Base-by-base conservation (phyloP, 2,113 vertebrate genomes). In the Myiozetetes cayanensis region DNA sequence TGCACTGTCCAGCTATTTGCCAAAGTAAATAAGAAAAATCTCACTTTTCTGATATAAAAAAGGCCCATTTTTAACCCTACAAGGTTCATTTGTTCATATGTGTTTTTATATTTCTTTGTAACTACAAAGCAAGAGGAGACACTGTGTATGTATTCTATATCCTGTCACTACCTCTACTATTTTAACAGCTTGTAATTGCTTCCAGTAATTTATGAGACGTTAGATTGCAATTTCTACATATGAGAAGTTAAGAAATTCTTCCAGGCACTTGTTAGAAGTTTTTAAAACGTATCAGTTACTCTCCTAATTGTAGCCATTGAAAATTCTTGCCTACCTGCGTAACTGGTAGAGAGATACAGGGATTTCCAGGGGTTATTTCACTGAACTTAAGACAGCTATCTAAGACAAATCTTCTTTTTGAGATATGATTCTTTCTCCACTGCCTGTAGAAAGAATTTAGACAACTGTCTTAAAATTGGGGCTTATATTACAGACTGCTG, bases 371-470 rank as follows among this genome's bases (percentile, higher is more conserved):
- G 30, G 1, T 6, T 27, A 1, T 61, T 89, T 87, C 33, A 39
- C 30, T 52, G 44, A 14, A 37, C 73, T 65, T 46, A 72, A 67
- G 50, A 56, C 3, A 33, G 9, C 1, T 39, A 56, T 65, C 13
- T 22, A 55, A 67, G 31, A 50, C 1, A 68, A 72, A 37, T 24
- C 5, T n/a, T 52, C 6, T 37, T 56, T 76, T 35, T 30, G 4
- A 62, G 20, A 31, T 59, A 43, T 5, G 1, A 6, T 6, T 5
- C 11, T 76, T 76, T 72, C 33, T 68, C 53, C 5, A 25, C 23
- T 68, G 23, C 4, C 33, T 3, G 2, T 15, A 61, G 35, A 59
- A 81, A 66, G 17, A 81, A 58, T 0, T 0, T 12, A 49, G 46
- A 31, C 10, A 77, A 8, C 9, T 43, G 2, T 46, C 3, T 72